Conservation (phyloP, 2,113 vertebrate genomes). For the Neogale vison region DNA sequence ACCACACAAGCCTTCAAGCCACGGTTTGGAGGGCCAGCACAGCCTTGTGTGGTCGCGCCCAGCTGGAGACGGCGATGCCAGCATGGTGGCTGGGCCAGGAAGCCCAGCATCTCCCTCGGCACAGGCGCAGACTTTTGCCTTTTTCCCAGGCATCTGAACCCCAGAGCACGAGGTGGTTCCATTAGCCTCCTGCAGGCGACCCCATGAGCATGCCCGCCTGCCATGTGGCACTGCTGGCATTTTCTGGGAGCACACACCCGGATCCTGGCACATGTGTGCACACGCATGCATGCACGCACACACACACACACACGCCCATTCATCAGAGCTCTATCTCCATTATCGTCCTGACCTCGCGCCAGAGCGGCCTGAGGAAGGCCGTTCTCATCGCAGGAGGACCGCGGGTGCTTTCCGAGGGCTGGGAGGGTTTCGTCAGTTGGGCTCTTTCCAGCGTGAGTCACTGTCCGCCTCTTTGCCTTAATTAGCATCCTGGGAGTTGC, state of each 20-base stretch:
- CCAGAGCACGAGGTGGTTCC: background rate
- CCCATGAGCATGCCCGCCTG: fast-evolving
- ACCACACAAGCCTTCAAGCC: background rate
- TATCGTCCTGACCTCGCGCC: background rate
- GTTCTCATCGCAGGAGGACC: background rate
- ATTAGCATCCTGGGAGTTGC: conserved; percentile 69
- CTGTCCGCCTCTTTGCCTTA: conserved; percentile 72
- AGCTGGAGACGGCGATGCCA: background rate
- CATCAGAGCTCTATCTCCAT: background rate
- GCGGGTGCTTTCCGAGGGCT: conserved; percentile 41
- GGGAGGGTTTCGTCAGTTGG: conserved; percentile 58
- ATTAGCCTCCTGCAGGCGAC: fast-evolving
- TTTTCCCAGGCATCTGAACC: background rate
- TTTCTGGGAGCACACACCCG: background rate
- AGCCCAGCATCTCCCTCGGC: fast-evolving
- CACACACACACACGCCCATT: background rate
- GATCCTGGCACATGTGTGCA: background rate
- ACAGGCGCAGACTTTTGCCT: background rate
- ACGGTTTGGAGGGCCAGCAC: background rate
- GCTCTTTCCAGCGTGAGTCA: conserved; percentile 83
- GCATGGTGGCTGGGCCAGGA: fast-evolving
- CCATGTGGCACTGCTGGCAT: background rate
- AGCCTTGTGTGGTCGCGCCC: background rate
- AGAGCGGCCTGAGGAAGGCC: fast-evolving
- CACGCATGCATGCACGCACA: background rate